Evolutionary conservation across 2,113 vertebrate genomes (phyloP), one percentile per base, ranked within the genome.

Genomic region (Xiphophorus couchianus): DNA sequence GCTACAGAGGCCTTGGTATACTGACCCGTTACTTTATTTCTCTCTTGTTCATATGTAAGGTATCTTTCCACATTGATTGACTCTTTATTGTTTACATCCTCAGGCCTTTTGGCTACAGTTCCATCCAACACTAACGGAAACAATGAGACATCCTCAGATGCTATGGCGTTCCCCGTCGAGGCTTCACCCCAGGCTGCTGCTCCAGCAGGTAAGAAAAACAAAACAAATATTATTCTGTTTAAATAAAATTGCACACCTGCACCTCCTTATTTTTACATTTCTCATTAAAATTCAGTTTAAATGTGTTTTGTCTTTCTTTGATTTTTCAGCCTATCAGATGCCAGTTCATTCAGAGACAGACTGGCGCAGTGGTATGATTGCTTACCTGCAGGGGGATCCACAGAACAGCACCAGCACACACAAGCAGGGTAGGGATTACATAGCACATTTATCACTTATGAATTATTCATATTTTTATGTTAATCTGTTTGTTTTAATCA

Each of bases 1-100:
- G 97, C 81, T 99, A 98, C 80, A 93, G 97, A 83, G 97, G 98
- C 86, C 94, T 99, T 15, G 97, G 97, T 99, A 37, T 11, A 90
- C 88, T 91, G 31, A 44, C 30, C 2, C 25, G 8, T 9, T 8
- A 22, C 22, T 58, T 58, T 19, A 17, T 19, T 48, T 48, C 44
- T 48, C 44, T 48, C 14, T n/a, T 10, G 35, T 58, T 58, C 51
- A 10, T 7, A 25, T 4, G 22, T 58, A n/a, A 48, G 44, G 25
- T 11, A n/a, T 58, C 25, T 2, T 25, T n/a, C 44, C 15, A 19
- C 1, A 19, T 6, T 35, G 12, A 42, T 6, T 54, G 25, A 31
- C n/a, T 66, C 64, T 65, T 37, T 69, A 33, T 73, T 31, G 0
- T 62, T 22, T 78, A 15, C 77, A n/a, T 80, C 74, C 11, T 33